These are phyloP conservation scores for Struthio camelus DNA, from an alignment of 2,113 vertebrate species.

Conservation along the genomic window DNA sequence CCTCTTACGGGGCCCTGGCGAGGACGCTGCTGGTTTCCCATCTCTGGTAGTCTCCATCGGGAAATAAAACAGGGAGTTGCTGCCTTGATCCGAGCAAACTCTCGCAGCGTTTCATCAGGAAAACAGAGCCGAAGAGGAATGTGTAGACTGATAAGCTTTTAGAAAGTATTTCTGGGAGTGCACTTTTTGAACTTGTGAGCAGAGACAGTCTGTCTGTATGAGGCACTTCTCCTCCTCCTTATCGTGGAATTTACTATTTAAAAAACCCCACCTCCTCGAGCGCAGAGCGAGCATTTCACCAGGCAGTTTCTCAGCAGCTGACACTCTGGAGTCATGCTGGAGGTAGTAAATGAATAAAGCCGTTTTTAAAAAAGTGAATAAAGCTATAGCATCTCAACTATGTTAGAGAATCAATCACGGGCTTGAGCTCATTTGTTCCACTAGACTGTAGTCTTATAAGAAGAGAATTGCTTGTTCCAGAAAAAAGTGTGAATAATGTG, in stretches of 20 bases:
- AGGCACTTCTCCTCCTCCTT: conserved; percentile 63
- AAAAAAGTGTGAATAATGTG: conserved; percentile 65
- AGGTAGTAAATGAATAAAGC: conserved; percentile 65
- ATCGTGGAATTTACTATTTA: conserved; percentile 54
- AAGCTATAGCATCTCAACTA: conserved; percentile 54
- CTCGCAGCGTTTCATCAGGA: conserved; percentile 23
- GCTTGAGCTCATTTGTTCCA: conserved; percentile 61
- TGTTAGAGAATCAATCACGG: conserved; percentile 62
- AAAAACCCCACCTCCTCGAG: conserved; percentile 58
- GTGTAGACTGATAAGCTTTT: conserved; percentile 61
- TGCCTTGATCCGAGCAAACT: conserved; percentile 13
- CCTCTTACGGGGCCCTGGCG: background rate
- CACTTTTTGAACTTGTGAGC: conserved; percentile 64
- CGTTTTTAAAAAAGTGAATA: background rate
- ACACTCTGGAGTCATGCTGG: conserved; percentile 16
- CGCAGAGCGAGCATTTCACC: conserved; percentile 66
- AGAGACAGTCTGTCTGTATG: conserved; percentile 71
- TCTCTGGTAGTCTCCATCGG: background rate
- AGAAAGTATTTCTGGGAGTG: conserved; percentile 74
- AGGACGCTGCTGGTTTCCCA: background rate
- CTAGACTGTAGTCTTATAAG: conserved; percentile 35
- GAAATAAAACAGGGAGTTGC: conserved; percentile 47
- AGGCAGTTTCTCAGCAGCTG: conserved; percentile 50
- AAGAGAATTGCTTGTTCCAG: conserved; percentile 64
- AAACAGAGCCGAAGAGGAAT: conserved; percentile 61